Evolutionary conservation across 2,113 vertebrate genomes (phyloP), one percentile per base, ranked within the genome.

Genomic region (Anolis sagrei): DNA sequence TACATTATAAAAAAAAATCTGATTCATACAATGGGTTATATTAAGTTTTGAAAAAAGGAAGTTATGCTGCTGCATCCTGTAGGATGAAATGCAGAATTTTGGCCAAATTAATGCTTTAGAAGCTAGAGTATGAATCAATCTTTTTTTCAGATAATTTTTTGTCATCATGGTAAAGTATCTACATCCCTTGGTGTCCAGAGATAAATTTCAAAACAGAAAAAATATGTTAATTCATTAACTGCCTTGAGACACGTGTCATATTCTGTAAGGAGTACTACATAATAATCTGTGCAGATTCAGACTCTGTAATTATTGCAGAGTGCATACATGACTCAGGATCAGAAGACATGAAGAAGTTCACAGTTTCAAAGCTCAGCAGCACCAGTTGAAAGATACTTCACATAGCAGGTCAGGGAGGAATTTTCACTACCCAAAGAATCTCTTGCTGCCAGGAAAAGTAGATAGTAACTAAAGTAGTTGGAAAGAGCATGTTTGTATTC

Each of bases 161-260:
- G n/a, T 73, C 44, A 83, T 79, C 58, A 75, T 21, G 64, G 2
- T 49, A 44, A 36, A 54, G 3, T 7, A 34, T 73, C 18, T 21
- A 78, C 87, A 14, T 61, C 0, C 0, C 27, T 39, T 72, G 25
- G 82, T 79, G 23, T 68, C 51, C n/a, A 1, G 70, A 82, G 48
- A 54, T 32, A 5, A 85, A 16, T 18, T 58, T 54, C 5, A 76
- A 54, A 78, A 76, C 27, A 51, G 88, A 88, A 76, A 70, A 51
- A 11, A 9, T 7, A 72, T 2, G 18, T 79, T 51, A 44, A 44
- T 70, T n/a, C 48, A 49, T 51, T 13, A 64, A 58, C 21, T 85
- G 49, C 27, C 36, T 19, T n/a, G 14, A 36, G 34, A 39, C 7
- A 68, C 14, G 34, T 34, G 49, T 25, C 19, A 49, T 19, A 78